Conservation (phyloP, 2,888 invertebrate genomes). For the Cheilosia vernalis region DNA sequence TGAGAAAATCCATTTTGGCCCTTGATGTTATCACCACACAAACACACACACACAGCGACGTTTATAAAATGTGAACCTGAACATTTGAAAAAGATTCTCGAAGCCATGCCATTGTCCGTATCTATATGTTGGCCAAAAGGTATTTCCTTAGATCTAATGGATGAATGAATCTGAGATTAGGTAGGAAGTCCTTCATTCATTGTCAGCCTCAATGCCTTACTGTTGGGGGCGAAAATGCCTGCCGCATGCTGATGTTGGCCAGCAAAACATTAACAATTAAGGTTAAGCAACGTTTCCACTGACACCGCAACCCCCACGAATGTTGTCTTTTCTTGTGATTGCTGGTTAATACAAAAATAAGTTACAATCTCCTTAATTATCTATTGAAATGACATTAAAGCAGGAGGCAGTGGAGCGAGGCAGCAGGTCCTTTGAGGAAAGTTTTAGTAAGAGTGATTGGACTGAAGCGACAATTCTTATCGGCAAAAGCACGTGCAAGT, state of each 20-base stretch:
- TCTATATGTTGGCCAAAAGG: slow-evolving; percentile 51
- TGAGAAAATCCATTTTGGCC: slow-evolving; percentile 67
- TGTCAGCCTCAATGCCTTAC: slow-evolving; percentile 2
- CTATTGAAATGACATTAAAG: slow-evolving; percentile 5
- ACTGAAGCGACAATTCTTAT: not conserved
- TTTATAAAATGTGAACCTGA: not conserved
- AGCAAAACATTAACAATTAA: slow-evolving; percentile 57
- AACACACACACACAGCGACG: not conserved
- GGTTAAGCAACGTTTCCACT: slow-evolving; percentile 57
- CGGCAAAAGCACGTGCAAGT: too few relatives aligned
- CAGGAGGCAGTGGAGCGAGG: not conserved
- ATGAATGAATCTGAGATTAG: slow-evolving; percentile 72
- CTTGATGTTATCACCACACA: slow-evolving; percentile 53
- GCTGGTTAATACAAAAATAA: slow-evolving; percentile 59
- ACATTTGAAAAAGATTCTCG: slow-evolving; percentile 38
- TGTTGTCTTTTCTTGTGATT: slow-evolving; percentile 38
- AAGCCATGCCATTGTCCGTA: slow-evolving; percentile 26
- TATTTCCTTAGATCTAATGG: slow-evolving; percentile 66
- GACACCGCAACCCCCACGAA: slow-evolving; percentile 24
- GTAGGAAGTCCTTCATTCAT: slow-evolving; percentile 55
- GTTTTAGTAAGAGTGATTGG: not conserved
- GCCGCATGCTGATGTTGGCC: slow-evolving; percentile 8
- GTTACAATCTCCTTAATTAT: slow-evolving; percentile 59
- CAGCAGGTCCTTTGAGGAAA: not conserved
- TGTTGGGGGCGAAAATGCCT: slow-evolving; percentile 8